Evolutionary conservation across 1,140 invertebrate species (phyloP), one percentile per base, ranked within the genome.

Genomic region (Temnothorax nylanderi): DNA sequence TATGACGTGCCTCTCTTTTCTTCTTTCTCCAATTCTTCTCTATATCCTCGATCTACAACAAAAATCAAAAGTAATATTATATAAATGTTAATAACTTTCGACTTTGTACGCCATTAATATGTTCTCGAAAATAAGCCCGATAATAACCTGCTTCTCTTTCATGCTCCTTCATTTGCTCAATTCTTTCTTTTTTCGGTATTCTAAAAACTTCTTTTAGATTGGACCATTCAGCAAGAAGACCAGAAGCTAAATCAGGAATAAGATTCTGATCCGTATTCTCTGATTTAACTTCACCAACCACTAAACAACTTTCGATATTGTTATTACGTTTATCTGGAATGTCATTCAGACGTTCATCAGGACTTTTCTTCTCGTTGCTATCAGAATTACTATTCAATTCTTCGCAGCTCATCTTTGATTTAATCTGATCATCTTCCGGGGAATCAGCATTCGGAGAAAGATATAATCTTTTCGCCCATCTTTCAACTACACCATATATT

Each of bases 181-280:
- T 97, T 67, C 98, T 96, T 92, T 99, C 98, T 91, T 99, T 99
- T 94, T 99, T 99, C 11, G 99, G 99, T 92, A 99, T 99, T 94
- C 98, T 97, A 93, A 99, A 99, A 32, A 98, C 97, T 95, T 99
- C 98, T 95, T 98, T 98, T 16, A 99, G 95, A 91, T 96, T 97
- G 5, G 97, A 96, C 98, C 98, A 99, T 64, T 96, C 95, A 26
- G 97, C 96, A 58, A 98, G 90, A 26, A 98, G 94, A 89, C 96
- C 96, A 18, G 94, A 95, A 8, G 97, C 97, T 18, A 98, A 92
- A 56, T 96, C 96, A 8, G 95, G 95, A 5, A 97, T 96, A 91
- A 95, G 78, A 41, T 86, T 90, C 72, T 93, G 91, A 64, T 94
- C 93, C n/a, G 88, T 71, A 65, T 88, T 87, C 90, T 94, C 84